Percentiles rank a stretch among this genome's conserved stretches.
These are phyloP conservation scores for Pimephales promelas DNA, from an alignment of 2,113 vertebrate species.

Conservation along the genomic window DNA sequence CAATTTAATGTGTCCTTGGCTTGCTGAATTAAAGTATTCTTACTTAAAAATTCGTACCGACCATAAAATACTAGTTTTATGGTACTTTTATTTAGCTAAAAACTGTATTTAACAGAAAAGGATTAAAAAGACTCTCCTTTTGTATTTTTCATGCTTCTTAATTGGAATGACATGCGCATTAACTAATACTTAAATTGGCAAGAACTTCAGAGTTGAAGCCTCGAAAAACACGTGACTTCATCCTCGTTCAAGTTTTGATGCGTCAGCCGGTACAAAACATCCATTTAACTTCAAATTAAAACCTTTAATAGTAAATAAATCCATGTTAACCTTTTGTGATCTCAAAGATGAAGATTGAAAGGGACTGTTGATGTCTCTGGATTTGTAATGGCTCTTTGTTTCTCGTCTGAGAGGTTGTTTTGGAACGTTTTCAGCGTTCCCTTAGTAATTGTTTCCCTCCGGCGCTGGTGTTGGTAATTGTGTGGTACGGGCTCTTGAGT, in stretches of 20 bases:
- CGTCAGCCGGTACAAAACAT: background rate
- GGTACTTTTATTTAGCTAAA: background rate
- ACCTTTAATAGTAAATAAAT: background rate
- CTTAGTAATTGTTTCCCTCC: slow-evolving; percentile 35
- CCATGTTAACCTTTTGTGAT: background rate
- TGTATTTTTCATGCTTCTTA: background rate
- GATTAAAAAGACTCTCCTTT: background rate
- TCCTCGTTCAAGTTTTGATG: background rate
- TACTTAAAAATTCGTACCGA: background rate
- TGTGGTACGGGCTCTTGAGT: slow-evolving; percentile 11
- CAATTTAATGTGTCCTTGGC: background rate
- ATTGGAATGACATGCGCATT: background rate
- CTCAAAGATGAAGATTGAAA: slow-evolving; percentile 20
- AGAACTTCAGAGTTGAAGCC: background rate
- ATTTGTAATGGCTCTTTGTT: slow-evolving; percentile 29
- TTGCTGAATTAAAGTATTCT: background rate
- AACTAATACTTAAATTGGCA: background rate
- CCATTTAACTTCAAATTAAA: background rate
- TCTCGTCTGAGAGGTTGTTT: slow-evolving; percentile 24
- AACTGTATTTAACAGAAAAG: background rate
- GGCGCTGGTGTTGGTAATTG: background rate
- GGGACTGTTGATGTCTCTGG: background rate
- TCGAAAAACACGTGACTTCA: background rate
- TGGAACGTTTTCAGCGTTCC: slow-evolving; percentile 19
- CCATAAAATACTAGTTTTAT: background rate